Conservation (phyloP, 2,888 invertebrate species). For the Drosophila melanosoma region DNA sequence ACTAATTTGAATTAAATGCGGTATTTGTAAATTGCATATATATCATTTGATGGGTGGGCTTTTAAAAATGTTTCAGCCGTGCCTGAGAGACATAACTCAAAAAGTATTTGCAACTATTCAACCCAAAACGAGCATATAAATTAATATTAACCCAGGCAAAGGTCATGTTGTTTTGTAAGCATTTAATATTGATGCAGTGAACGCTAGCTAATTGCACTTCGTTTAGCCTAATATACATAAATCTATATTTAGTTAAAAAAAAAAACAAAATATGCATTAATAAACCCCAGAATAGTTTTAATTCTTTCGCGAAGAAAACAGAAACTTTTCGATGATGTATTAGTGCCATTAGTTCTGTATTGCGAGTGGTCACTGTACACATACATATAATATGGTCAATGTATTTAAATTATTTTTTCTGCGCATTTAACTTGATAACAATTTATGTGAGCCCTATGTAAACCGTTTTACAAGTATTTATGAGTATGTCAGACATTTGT, state of each 20-base stretch:
- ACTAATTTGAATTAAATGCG: constrained; percentile 60
- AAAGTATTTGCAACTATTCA: constrained; percentile 24
- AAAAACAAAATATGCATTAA: not conserved
- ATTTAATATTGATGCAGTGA: constrained; percentile 24
- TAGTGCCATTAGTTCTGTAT: not conserved
- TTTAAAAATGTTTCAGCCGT: constrained; percentile 18
- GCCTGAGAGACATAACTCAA: constrained; percentile 14
- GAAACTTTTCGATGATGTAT: not conserved
- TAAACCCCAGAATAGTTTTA: not conserved
- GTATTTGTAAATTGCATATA: constrained; percentile 31
- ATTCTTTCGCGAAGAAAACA: not conserved
- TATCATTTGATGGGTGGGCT: constrained; percentile 25
- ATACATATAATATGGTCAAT: constrained; percentile 3
- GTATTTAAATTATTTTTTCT: constrained; percentile 16
- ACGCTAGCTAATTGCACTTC: not conserved
- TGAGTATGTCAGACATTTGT: constrained; percentile 12
- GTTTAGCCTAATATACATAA: not conserved
- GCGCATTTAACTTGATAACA: constrained; percentile 31
- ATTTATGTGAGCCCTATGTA: constrained; percentile 22
- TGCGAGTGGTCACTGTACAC: not conserved
- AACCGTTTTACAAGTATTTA: constrained; percentile 22
- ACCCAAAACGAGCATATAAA: not conserved
- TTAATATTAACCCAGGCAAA: not conserved
- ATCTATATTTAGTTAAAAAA: not conserved
- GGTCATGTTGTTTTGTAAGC: constrained; percentile 2